These are phyloP conservation scores for Brachylomia viminalis DNA, from an alignment of 2,888 invertebrate genomes.

Conservation along the genomic window DNA sequence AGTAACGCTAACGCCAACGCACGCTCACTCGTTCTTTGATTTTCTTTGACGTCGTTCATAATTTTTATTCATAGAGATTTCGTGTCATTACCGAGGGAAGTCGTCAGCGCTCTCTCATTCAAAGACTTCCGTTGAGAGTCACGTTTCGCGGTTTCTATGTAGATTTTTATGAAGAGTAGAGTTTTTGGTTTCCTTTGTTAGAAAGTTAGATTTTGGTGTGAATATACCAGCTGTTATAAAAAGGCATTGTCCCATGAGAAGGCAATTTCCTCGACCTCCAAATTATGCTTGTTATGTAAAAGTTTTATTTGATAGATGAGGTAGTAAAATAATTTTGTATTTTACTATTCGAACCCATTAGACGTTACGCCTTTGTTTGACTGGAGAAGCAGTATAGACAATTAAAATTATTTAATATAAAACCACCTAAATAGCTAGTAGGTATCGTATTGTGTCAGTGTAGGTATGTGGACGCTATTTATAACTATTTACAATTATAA, in stretches of 20 bases:
- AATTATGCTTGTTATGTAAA: neutral
- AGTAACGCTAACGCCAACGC: conserved; percentile 3
- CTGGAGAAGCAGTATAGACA: conserved; percentile 14
- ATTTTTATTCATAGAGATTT: conserved; percentile 54
- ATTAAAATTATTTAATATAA: conserved; percentile 45
- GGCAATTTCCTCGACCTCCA: neutral
- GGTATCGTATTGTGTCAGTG: conserved; percentile 32
- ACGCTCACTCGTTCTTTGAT: conserved; percentile 29
- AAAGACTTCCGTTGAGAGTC: conserved; percentile 49
- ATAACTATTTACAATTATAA: conserved; percentile 52
- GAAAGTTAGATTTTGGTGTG: conserved; percentile 2
- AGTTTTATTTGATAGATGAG: neutral
- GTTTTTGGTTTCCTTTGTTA: conserved; percentile 30
- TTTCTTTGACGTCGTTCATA: conserved; percentile 46
- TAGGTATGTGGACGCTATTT: conserved; percentile 36
- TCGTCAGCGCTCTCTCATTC: conserved; percentile 50
- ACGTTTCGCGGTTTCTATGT: conserved; percentile 34
- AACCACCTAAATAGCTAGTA: conserved; percentile 29
- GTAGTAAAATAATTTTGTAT: neutral
- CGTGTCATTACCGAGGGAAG: conserved; percentile 45
- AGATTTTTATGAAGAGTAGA: conserved; percentile 46
- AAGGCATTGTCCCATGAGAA: neutral
- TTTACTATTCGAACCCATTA: conserved; percentile 1
- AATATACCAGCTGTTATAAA: conserved; percentile 1
- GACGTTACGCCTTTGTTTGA: neutral